A percentile compares a stretch with the other conserved stretches of the same genome.
phyloP scores from a whole-genome alignment of 2,888 invertebrate genomes.

The Drosophila pullipes region DNA sequence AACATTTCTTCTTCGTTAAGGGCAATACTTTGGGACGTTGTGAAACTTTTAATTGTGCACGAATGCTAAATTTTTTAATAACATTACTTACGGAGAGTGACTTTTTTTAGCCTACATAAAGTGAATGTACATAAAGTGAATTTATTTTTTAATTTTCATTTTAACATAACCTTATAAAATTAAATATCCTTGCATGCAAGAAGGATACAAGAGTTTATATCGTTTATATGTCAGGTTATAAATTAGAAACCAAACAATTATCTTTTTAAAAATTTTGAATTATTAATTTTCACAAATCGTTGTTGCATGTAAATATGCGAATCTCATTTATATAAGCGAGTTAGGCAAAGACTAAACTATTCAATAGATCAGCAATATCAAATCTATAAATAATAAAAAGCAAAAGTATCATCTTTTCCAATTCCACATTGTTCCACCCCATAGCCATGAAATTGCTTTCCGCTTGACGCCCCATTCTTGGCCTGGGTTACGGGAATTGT shows the following conservation, averaged over 20 bases:
- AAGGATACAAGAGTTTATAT: not conserved
- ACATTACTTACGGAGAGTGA: slow-evolving; percentile 32
- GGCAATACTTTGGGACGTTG: slow-evolving; percentile 38
- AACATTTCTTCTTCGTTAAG: slow-evolving; percentile 62
- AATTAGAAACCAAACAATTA: not conserved
- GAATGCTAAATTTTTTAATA: slow-evolving; percentile 32
- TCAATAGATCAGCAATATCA: slow-evolving; percentile 26
- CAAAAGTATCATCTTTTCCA: slow-evolving; percentile 34
- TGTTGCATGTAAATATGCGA: not conserved
- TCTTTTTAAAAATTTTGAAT: not conserved
- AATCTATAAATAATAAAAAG: slow-evolving; percentile 41
- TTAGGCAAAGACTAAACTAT: slow-evolving; percentile 2
- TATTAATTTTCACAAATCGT: not conserved
- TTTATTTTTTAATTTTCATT: not conserved
- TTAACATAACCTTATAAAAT: not conserved
- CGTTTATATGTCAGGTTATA: not conserved
- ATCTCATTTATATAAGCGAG: not conserved
- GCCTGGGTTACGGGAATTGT: slow-evolving; percentile 50
- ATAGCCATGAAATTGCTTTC: slow-evolving; percentile 82
- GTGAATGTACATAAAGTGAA: not conserved
- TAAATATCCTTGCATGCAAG: rapidly evolving
- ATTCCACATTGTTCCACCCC: slow-evolving; percentile 64
- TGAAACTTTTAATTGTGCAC: slow-evolving; percentile 51
- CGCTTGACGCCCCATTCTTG: slow-evolving; percentile 47
- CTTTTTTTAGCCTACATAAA: slow-evolving; percentile 12